These are phyloP conservation scores for Drosophila heteroneura DNA, from an alignment of 2,888 invertebrate species.

Conservation along the genomic window DNA sequence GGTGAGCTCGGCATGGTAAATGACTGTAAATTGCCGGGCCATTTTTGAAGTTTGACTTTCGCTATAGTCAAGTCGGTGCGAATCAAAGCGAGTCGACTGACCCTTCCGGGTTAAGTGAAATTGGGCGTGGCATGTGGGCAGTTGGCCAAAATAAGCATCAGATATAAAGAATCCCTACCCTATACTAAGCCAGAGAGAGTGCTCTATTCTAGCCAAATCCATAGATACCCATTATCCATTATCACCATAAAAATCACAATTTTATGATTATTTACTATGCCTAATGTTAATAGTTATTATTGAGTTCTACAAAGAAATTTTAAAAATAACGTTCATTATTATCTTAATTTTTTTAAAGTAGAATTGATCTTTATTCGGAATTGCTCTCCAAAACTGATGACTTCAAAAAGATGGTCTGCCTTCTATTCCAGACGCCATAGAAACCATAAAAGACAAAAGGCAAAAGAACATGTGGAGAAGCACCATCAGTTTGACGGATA, in stretches of 20 bases:
- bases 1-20: slow-evolving; percentile 69
- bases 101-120: neutral
- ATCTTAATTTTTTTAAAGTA: neutral
- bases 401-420: neutral
- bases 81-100: neutral
- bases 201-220: neutral
- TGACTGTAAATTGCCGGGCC: slow-evolving; percentile 71
- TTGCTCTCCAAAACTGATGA: neutral
- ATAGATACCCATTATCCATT: neutral
- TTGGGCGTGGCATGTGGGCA: slow-evolving; percentile 50
- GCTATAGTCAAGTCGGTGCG: slow-evolving; percentile 15
- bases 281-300: neutral
- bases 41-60: slow-evolving; percentile 65
- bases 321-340: neutral
- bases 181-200: neutral
- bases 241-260: neutral
- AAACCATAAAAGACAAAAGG: neutral
- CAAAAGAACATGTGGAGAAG: neutral
- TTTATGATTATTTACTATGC: neutral
- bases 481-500: neutral
- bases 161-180: slow-evolving; percentile 10
- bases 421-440: neutral
- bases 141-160: slow-evolving; percentile 32
- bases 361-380: neutral
- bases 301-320: neutral